Conservation (phyloP, 2,113 vertebrate species). For the Elaphurus davidianus region DNA sequence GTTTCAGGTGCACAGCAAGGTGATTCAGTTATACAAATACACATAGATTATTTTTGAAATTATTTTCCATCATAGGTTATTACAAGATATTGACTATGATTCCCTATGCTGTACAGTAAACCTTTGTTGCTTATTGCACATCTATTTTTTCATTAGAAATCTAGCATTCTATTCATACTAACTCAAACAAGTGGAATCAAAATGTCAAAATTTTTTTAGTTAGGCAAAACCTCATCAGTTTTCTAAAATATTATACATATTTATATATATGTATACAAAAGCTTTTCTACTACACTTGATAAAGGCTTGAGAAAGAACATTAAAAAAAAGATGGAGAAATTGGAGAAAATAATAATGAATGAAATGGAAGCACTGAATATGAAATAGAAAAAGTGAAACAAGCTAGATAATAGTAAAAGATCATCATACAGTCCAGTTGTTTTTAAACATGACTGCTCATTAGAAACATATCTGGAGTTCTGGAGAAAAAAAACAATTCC, state of each 20-base stretch:
- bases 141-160: background rate
- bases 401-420: background rate
- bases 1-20: background rate
- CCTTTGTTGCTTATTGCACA: background rate
- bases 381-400: background rate
- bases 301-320: background rate
- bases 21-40: background rate
- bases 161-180: background rate
- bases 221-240: background rate
- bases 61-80: background rate
- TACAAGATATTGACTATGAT: background rate
- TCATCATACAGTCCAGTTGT: background rate
- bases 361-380: background rate
- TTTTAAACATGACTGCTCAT: background rate
- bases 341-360: background rate
- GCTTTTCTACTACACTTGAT: background rate
- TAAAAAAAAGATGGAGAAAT: background rate
- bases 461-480: background rate
- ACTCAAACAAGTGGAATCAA: background rate
- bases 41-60: background rate
- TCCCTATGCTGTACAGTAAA: background rate
- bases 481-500: background rate
- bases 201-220: background rate
- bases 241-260: background rate
- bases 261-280: background rate